Evolutionary conservation across 2,797 vertebrate species (phyloP), one percentile per base, ranked within the genome.

Genomic region (Limnodromus scolopaceus): DNA sequence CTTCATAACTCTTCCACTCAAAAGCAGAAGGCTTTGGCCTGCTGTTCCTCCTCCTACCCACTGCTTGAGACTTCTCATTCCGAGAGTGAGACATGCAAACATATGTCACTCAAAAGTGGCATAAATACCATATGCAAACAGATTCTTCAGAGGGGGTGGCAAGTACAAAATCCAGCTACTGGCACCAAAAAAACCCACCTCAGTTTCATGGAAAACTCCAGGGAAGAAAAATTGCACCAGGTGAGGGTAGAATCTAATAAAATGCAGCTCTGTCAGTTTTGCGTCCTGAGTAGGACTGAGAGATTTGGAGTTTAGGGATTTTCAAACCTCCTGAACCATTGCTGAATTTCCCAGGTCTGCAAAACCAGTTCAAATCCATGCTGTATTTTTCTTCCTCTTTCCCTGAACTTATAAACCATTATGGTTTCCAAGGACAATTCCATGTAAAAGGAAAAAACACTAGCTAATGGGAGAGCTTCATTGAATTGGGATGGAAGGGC

Each of bases 11-110:
- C 54, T 57, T 87, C 58, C 27, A 23, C 46, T 79, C 53, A 32
- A 45, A 92, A 93, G 85, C 93, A 95, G 85, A 70, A 75, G 74
- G 93, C 41, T 92, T 85, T 95, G 90, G 80, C 83, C 89, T 96
- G 85, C 96, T 96, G 85, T 77, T 96, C 84, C 28, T 80, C 41
- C 79, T 95, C 85, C 93, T 74, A 4, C 90, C 80, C 90, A 4
- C 34, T 93, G 94, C 87, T 83, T 87, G 85, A 93, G 80, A 48
- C 45, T 89, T 64, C 85, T 77, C 80, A 16, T 90, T n/a, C 77
- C 36, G 77, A 66, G 84, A 93, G 92, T 57, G 91, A 89, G 81
- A 71, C 53, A 0, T 9, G 72, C 88, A 64, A 93, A 61, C 93
- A 93, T 95, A 96, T 96, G 96, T 92, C 95, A 77, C 71, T 22